Conservation (phyloP, 1,140 invertebrate species). For the Homalodisca vitripennis region DNA sequence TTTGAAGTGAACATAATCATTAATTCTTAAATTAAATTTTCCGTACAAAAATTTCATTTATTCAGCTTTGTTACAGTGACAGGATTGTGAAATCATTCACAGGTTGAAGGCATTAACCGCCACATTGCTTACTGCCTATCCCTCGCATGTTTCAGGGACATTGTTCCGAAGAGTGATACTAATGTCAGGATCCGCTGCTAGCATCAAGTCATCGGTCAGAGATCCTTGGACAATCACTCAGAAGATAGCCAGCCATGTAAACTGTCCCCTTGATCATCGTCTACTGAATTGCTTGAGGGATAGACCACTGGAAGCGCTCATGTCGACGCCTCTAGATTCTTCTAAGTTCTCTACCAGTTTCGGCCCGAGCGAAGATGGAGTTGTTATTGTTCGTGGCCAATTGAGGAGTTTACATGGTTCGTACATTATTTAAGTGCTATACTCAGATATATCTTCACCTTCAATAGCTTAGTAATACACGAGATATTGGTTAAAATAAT, state of each 20-base stretch:
- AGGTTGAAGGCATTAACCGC: no score
- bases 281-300: background rate
- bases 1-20: no score
- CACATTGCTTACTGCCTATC: no score
- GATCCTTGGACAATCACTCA: background rate
- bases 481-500: no score
- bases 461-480: no score
- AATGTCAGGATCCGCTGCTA: background rate
- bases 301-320: background rate
- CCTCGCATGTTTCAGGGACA: background rate
- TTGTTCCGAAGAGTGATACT: background rate
- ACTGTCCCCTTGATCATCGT: background rate
- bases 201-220: background rate
- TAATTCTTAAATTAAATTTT: no score
- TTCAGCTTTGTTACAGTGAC: no score
- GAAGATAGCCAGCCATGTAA: background rate
- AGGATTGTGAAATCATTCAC: no score
- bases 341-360: constrained; percentile 3
- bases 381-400: background rate
- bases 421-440: no score
- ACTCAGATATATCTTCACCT: no score
- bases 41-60: no score
- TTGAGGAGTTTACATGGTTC: background rate
- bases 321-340: background rate
- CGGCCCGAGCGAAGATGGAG: background rate